phyloP scores from a whole-genome alignment of 2,797 vertebrate genomes.

The Halcyon chelicuti region DNA sequence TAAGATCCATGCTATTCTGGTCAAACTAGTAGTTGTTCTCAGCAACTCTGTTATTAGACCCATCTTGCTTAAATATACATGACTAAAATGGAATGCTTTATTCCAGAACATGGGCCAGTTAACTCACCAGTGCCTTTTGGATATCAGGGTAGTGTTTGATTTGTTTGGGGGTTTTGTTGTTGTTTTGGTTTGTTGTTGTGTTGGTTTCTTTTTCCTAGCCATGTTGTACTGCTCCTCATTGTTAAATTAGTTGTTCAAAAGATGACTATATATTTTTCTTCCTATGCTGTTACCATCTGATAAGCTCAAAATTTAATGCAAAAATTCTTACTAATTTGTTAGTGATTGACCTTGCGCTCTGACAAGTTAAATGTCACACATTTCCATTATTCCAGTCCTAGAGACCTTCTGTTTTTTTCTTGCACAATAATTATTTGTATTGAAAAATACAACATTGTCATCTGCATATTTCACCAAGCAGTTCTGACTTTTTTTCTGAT shows the following conservation, averaged over 20 bases:
- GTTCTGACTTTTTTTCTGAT: constrained; percentile 51
- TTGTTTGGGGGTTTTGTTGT: not conserved
- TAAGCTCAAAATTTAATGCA: constrained; percentile 61
- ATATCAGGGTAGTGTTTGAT: not conserved
- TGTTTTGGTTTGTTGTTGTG: fast-evolving
- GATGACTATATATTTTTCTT: not conserved
- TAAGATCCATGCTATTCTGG: not conserved
- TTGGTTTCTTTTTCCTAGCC: not conserved
- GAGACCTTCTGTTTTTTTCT: not conserved
- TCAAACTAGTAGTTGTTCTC: not conserved
- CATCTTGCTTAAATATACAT: not conserved
- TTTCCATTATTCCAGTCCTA: constrained; percentile 18
- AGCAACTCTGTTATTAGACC: not conserved
- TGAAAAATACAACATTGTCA: constrained; percentile 22
- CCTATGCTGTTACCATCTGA: not conserved
- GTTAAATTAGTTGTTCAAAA: constrained; percentile 2
- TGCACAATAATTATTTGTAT: constrained; percentile 6
- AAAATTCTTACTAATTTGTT: not conserved
- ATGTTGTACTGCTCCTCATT: not conserved
- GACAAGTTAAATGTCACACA: constrained; percentile 36
- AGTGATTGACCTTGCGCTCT: constrained; percentile 57
- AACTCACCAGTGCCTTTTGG: not conserved
- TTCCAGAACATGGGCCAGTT: not conserved
- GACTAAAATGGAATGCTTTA: not conserved
- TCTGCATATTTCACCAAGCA: constrained; percentile 58